Percentiles rank a stretch among this genome's conserved stretches.
Evolutionary conservation across 2,797 vertebrate species (phyloP).

Genomic region (Acanthornis magna): DNA sequence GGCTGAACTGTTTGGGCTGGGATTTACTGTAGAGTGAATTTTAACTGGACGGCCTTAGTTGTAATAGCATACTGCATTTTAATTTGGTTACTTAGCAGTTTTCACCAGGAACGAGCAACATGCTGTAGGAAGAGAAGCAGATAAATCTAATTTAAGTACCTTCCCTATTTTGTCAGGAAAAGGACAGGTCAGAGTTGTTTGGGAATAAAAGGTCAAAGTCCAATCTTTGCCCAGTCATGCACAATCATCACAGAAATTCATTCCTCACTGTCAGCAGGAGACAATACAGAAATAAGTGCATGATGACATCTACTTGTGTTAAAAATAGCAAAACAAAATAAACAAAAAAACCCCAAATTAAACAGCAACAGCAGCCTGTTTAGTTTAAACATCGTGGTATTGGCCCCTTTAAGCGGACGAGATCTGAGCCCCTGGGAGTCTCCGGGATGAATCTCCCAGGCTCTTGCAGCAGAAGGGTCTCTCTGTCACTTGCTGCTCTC

Average conservation of each 20-base stretch:
- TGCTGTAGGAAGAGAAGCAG: neutral
- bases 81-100: neutral
- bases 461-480: slow-evolving; percentile 13
- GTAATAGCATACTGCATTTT: neutral
- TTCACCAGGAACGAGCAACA: neutral
- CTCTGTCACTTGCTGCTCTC: neutral
- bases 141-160: neutral
- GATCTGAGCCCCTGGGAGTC: neutral
- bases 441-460: slow-evolving; percentile 28
- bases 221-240: neutral
- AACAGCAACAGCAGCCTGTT: neutral
- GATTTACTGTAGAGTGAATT: neutral
- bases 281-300: neutral
- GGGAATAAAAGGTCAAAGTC: neutral
- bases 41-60: neutral
- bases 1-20: neutral
- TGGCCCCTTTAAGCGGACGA: neutral
- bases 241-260: neutral
- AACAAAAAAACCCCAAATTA: neutral
- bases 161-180: neutral
- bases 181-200: neutral
- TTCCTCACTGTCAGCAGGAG: neutral
- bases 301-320: slow-evolving; percentile 9
- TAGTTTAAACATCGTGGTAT: neutral
- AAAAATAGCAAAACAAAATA: slow-evolving; percentile 35